Conservation (phyloP, 2,113 vertebrate species). For the Oreamnos americanus region DNA sequence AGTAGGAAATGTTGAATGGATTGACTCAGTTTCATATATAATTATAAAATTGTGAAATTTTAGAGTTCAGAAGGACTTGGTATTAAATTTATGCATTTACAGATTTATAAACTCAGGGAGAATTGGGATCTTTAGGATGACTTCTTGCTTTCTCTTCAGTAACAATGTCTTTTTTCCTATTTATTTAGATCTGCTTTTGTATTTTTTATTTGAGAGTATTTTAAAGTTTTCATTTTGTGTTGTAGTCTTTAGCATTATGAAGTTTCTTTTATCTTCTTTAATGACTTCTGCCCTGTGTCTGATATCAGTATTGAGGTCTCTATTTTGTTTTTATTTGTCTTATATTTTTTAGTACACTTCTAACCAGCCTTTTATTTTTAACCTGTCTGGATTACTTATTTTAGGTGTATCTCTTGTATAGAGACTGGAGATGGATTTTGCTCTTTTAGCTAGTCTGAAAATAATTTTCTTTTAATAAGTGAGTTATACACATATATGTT, state of each 20-base stretch:
- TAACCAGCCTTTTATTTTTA: constrained; percentile 16
- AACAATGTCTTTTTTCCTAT: neutral
- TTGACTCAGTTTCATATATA: neutral
- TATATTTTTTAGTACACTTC: neutral
- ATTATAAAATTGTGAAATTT: neutral
- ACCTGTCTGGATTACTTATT: neutral
- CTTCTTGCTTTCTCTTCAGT: neutral
- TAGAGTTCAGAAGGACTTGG: neutral
- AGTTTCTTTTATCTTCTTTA: neutral
- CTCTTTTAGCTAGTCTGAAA: neutral
- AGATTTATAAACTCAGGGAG: neutral
- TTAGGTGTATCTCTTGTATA: neutral
- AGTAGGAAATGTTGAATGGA: neutral
- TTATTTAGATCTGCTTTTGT: neutral
- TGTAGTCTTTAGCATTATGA: neutral
- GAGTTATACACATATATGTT: neutral
- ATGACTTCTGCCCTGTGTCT: neutral
- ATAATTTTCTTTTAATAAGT: neutral
- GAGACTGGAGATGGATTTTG: neutral
- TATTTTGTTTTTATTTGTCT: neutral
- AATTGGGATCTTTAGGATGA: neutral
- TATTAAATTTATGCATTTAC: neutral
- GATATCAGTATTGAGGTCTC: neutral
- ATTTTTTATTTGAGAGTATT: neutral
- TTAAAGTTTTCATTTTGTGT: neutral